Conservation (phyloP, 2,888 invertebrate species). For the Allygus modestus region DNA sequence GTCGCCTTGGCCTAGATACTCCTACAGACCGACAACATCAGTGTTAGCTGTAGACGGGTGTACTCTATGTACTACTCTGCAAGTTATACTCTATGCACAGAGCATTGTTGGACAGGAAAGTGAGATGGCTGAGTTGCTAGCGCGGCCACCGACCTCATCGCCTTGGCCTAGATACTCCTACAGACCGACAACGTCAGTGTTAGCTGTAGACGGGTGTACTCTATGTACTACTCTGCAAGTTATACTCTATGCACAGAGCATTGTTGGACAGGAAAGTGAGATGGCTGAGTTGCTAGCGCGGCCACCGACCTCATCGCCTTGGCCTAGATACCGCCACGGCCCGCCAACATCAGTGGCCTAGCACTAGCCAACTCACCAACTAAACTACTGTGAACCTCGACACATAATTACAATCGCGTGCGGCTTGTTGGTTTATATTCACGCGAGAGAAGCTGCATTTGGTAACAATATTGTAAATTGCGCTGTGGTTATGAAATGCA, state of each 20-base stretch:
- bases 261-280: not conserved
- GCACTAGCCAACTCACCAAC: constrained; percentile 18
- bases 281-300: not conserved
- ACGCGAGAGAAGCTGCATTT: not conserved
- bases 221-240: not conserved
- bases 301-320: constrained; percentile 21
- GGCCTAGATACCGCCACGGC: not conserved
- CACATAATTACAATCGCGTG: constrained; percentile 8
- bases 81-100: no score
- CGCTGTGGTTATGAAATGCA: no score
- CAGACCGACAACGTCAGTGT: not conserved
- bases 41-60: not conserved
- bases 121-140: not conserved
- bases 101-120: not conserved
- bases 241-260: not conserved
- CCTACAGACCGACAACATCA: not conserved
- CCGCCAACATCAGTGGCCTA: not conserved
- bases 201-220: not conserved
- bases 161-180: constrained; percentile 16
- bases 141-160: not conserved
- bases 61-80: no score
- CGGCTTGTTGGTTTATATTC: constrained; percentile 11
- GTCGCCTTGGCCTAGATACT: constrained; percentile 30
- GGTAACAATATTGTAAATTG: no score
- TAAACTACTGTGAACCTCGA: not conserved